Base-by-base conservation (phyloP, 2,113 vertebrate species). In the Choloepus hoffmanni region DNA sequence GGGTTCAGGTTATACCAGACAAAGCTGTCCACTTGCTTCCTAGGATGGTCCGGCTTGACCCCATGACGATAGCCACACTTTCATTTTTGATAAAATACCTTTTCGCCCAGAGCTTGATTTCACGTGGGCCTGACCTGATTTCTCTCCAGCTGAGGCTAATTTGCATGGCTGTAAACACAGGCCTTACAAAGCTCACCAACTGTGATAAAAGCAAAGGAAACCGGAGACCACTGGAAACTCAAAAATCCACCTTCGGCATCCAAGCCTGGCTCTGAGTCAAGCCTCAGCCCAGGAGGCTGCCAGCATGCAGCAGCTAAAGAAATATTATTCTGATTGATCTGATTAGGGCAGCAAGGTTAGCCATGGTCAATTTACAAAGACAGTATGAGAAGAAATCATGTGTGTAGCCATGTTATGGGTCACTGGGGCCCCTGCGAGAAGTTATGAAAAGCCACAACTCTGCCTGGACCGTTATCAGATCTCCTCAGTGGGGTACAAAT, bases 91-190 rank as follows among this genome's bases (percentile, higher is more conserved):
- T 96, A 96, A 97, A 95, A 94, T 92, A 96, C 92, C 91, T 96
- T 94, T 48, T 87, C 89, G 81, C 96, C 88, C 70, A 70, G 93
- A 90, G 78, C 74, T 89, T 96, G 91, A 94, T 97, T 97, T 96
- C 91, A 14, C 88, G 92, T 94, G 55, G 83, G 45, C 68, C 88
- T 72, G 90, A 95, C 96, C 94, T 91, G 95, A 93, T 94, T 97
- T 97, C 91, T 96, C 94, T 97, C 96, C 96, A 97, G 95, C 97
- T 97, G 96, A 96, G 97, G 96, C 92, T 98, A 96, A 97, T 98
- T 98, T 98, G 97, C 96, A 96, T 98, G 97, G 95, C 96, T 96
- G 92, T 98, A 98, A 98, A 97, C 97, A 96, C 88, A 11, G 90
- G n/a, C 77, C 94, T 40, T 85, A 95, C 94, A 92, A 95, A 97